Percentiles rank a stretch among this genome's conserved stretches.
Evolutionary conservation across 2,113 vertebrate genomes (phyloP).

Genomic region (Eudyptes chrysolophus): DNA sequence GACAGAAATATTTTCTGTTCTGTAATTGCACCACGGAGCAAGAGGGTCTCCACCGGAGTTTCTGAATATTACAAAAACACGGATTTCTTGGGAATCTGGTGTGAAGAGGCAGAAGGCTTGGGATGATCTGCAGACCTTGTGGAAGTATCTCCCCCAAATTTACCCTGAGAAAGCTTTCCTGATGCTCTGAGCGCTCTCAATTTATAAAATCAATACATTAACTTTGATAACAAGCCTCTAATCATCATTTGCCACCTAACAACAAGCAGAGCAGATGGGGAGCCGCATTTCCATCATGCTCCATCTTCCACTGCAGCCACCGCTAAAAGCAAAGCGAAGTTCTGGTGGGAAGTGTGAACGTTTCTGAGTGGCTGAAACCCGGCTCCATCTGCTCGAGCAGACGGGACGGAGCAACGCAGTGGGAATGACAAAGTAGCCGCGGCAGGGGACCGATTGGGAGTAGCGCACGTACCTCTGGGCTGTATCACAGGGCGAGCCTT

Average conservation of each 20-base stretch:
- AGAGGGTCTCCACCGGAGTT: background rate
- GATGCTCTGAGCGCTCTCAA: background rate
- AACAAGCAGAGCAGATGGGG: slow-evolving; percentile 25
- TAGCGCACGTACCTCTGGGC: slow-evolving; percentile 82
- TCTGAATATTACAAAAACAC: background rate
- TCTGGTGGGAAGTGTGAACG: slow-evolving; percentile 52
- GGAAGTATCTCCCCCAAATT: background rate
- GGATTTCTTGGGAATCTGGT: background rate
- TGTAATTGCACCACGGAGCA: background rate
- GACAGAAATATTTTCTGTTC: background rate
- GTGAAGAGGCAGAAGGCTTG: background rate
- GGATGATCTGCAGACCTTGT: background rate
- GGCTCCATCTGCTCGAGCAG: slow-evolving; percentile 58
- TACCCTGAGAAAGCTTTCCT: background rate
- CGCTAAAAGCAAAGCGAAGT: slow-evolving; percentile 3
- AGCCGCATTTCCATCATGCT: background rate
- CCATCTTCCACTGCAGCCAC: slow-evolving; percentile 22
- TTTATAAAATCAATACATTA: background rate
- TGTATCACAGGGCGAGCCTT: slow-evolving; percentile 89
- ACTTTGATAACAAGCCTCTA: slow-evolving; percentile 1
- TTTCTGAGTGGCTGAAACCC: background rate
- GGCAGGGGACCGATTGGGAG: background rate
- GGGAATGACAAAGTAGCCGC: background rate
- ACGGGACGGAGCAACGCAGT: background rate
- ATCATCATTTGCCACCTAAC: slow-evolving; percentile 4